Base-by-base conservation (phyloP, 1,140 invertebrate genomes). In the Bombus vancouverensis region DNA sequence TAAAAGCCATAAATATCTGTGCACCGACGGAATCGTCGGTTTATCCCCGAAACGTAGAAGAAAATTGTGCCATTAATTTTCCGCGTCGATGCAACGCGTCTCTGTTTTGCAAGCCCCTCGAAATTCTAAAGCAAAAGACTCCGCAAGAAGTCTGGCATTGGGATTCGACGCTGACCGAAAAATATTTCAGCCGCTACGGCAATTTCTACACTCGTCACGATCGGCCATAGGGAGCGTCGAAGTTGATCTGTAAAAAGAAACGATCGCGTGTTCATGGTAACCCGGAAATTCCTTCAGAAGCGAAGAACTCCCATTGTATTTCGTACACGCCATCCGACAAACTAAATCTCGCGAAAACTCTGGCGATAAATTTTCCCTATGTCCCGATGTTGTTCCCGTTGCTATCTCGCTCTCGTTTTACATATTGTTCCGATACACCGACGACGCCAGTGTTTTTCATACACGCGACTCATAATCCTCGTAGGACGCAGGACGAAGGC, bases 341-440 rank as follows among this genome's bases (percentile, higher is more conserved):
- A 44, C 22, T 3, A 57, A 83, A 76, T 83, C 81, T 83, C 15
- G 59, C 18, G 37, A 66, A 44, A 77, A 59, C 65, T 37, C 77
- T 25, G 66, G 3, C 88, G 62, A 90, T 90, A 89, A 91, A 92
- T 89, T 89, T 71, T 71, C 82, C 85, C 87, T 80, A 79, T 62
- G 42, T 71, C 39, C 73, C 39, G 34, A 70, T 79, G 71, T 85
- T 66, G 77, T 87, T 57, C 71, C 77, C 84, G 28, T 15, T 32
- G 85, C 89, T 90, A 89, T 57, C 66, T 68, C 72, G 73, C 72
- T 68, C 68, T 88, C 80, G 84, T 85, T 92, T 92, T 93, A 90
- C 91, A 92, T 92, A 92, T 91, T 92, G 91, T 92, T 91, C 83
- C 88, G 83, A 91, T 84, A 72, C 78, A 86, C 59, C 5, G 72